Percentiles rank a stretch among this genome's conserved stretches.
Conservation (phyloP, 2,797 vertebrate genomes). For the Pteropus rufus region DNA sequence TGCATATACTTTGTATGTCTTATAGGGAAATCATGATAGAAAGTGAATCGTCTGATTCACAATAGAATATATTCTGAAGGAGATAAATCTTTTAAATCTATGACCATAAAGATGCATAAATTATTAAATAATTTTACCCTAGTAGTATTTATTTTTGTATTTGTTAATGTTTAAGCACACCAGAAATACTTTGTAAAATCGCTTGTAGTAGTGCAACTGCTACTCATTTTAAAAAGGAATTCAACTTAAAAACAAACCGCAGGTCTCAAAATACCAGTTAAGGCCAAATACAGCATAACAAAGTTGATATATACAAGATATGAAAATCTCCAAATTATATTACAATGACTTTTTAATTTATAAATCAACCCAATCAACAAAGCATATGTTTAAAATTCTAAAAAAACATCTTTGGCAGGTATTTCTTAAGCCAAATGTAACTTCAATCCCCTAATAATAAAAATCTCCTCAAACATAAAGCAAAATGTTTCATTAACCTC, state of each 20-base stretch:
- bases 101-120: neutral
- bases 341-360: neutral
- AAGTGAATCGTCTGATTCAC: neutral
- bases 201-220: slow-evolving; percentile 21
- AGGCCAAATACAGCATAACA: neutral
- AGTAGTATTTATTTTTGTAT: slow-evolving; percentile 7
- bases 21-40: neutral
- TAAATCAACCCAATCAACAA: slow-evolving; percentile 10
- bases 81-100: neutral
- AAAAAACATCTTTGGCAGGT: neutral
- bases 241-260: slow-evolving; percentile 45
- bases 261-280: slow-evolving; percentile 31
- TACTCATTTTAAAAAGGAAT: slow-evolving; percentile 54
- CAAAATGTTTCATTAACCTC: neutral
- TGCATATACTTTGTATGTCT: neutral
- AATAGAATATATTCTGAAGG: neutral
- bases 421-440: neutral
- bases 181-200: slow-evolving; percentile 35
- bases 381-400: slow-evolving; percentile 25
- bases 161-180: slow-evolving; percentile 46
- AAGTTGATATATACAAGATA: neutral
- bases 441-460: neutral
- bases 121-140: slow-evolving; percentile 31
- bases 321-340: neutral
- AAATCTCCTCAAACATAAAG: slow-evolving; percentile 22